phyloP scores from a whole-genome alignment of 2,113 vertebrate species.

The Baryphthengus martii region DNA sequence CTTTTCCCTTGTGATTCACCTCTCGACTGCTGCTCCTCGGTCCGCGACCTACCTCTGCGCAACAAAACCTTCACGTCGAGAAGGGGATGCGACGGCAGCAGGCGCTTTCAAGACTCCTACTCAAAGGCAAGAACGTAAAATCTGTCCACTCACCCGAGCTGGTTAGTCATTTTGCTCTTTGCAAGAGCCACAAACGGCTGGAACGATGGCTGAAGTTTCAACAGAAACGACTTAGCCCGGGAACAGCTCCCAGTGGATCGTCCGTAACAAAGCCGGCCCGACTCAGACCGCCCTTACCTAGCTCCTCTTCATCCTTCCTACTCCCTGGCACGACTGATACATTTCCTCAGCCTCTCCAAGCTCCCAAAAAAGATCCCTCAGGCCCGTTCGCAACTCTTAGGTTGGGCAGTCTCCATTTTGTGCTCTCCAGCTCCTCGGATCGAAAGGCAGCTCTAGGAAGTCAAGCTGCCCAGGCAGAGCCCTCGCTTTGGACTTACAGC shows the following conservation, averaged over 20 bases:
- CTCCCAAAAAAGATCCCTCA: not conserved
- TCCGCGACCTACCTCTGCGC: slow-evolving; percentile 22
- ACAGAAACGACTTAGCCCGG: not conserved
- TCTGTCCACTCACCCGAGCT: not conserved
- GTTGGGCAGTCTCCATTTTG: not conserved
- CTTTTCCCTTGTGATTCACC: slow-evolving; percentile 52
- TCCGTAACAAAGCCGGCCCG: not conserved
- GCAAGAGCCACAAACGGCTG: not conserved
- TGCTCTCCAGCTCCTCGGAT: not conserved
- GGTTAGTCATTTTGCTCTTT: slow-evolving; percentile 10
- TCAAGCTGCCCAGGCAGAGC: not conserved
- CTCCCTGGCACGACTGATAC: not conserved
- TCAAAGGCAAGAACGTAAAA: not conserved
- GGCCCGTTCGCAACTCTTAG: not conserved
- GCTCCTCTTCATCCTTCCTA: not conserved
- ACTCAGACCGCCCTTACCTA: not conserved
- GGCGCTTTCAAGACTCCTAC: not conserved
- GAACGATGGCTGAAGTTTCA: not conserved
- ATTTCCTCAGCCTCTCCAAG: not conserved
- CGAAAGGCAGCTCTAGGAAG: not conserved
- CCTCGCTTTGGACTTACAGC: not conserved
- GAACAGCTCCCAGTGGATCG: not conserved
- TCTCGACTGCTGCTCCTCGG: slow-evolving; percentile 4
- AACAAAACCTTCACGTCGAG: not conserved
- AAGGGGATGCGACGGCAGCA: not conserved